These are phyloP conservation scores for Carcharodon carcharias DNA, from an alignment of 2,797 vertebrate species.

Conservation along the genomic window DNA sequence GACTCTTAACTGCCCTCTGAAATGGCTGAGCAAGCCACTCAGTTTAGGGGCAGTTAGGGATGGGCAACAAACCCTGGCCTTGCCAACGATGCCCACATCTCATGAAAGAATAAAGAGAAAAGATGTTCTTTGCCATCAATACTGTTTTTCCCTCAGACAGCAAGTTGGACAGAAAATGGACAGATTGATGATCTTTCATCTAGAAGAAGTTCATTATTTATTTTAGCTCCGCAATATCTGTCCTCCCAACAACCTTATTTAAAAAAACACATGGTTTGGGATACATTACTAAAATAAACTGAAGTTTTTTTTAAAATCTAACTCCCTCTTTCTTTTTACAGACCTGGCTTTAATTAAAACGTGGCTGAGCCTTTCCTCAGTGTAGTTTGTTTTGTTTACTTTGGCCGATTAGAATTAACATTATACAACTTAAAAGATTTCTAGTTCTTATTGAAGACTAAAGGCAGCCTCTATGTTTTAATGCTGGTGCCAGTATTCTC, in stretches of 20 bases:
- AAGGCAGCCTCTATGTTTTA: background rate
- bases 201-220: background rate
- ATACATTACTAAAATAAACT: background rate
- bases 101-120: no score
- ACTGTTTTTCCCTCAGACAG: background rate
- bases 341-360: conserved; percentile 25
- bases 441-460: background rate
- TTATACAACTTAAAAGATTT: background rate
- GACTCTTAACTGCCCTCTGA: no score
- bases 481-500: conserved; percentile 7
- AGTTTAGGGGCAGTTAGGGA: no score
- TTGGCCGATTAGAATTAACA: background rate
- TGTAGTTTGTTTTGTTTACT: conserved; percentile 13
- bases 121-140: background rate
- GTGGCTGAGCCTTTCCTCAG: background rate
- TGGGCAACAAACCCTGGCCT: no score
- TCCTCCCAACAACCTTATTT: background rate
- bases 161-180: background rate
- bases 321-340: background rate
- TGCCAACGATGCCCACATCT: no score
- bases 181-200: background rate
- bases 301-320: background rate
- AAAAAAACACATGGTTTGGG: background rate
- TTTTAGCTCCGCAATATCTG: background rate
- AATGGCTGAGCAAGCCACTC: no score